These are phyloP conservation scores for Geophilus truncorum DNA, from an alignment of 2,888 invertebrate genomes.

Conservation along the genomic window DNA sequence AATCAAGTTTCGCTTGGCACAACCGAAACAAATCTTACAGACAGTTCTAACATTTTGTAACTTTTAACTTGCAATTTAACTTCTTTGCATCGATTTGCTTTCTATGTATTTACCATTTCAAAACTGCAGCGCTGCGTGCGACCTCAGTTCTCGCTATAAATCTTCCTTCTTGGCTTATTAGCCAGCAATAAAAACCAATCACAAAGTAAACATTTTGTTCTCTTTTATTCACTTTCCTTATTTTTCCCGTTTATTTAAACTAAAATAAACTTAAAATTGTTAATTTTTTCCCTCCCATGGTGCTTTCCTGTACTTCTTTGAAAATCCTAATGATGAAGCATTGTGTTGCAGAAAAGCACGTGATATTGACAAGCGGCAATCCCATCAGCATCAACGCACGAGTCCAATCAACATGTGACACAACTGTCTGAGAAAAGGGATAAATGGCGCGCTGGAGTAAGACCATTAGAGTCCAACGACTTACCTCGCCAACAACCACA, in stretches of 20 bases:
- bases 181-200: not conserved
- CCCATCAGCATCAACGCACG: not conserved
- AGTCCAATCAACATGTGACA: constrained; percentile 23
- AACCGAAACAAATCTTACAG: no score
- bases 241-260: not conserved
- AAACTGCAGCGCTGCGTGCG: not conserved
- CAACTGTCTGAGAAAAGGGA: not conserved
- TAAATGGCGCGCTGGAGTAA: not conserved
- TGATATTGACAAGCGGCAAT: constrained; percentile 7
- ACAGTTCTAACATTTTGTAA: no score
- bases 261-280: no score
- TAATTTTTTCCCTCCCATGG: no score
- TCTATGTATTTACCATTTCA: not conserved
- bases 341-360: not conserved
- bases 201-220: not conserved
- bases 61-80: no score
- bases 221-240: not conserved
- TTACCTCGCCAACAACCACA: not conserved
- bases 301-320: not conserved
- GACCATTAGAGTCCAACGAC: not conserved
- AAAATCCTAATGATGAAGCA: not conserved
- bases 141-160: not conserved
- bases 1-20: no score
- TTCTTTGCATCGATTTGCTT: not conserved
- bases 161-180: not conserved